These are phyloP conservation scores for Meda fulgida DNA, from an alignment of 2,797 vertebrate species.

Conservation along the genomic window DNA sequence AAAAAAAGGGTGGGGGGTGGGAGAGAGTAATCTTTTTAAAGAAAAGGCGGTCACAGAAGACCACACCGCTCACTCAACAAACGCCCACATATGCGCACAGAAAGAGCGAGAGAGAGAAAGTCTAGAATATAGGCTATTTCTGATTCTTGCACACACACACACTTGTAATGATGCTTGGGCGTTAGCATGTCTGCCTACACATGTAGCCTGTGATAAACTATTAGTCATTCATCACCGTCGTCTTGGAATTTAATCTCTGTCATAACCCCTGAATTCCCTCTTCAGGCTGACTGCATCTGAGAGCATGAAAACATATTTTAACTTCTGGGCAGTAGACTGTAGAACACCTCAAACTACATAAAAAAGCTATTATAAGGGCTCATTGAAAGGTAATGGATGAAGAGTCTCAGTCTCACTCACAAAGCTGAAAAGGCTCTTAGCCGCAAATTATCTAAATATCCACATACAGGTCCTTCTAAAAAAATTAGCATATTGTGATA, in stretches of 20 bases:
- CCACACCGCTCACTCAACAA: not conserved
- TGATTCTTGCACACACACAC: conserved; percentile 20
- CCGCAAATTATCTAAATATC: not conserved
- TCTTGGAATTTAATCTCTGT: conserved; percentile 31
- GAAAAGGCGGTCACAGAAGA: not conserved
- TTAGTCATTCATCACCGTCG: conserved; percentile 48
- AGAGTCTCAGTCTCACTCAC: not conserved
- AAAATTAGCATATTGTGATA: too few relatives aligned
- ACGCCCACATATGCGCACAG: not conserved
- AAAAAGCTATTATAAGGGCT: not conserved
- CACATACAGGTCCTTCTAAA: too few relatives aligned
- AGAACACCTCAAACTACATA: not conserved
- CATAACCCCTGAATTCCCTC: conserved; percentile 17
- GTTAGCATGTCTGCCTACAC: conserved; percentile 33
- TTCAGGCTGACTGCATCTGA: conserved; percentile 10
- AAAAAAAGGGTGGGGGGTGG: too few relatives aligned
- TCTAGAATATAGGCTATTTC: not conserved
- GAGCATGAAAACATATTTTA: conserved; percentile 21
- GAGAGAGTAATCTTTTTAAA: not conserved
- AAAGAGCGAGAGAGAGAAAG: conserved; percentile 10
- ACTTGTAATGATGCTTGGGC: conserved; percentile 4
- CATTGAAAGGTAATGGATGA: not conserved
- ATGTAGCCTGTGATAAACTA: conserved; percentile 17
- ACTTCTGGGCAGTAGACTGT: too few relatives aligned
- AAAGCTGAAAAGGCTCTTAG: not conserved